A percentile compares a stretch with the other conserved stretches of the same genome.
Evolutionary conservation across 2,888 invertebrate species (phyloP).

Genomic region (Microctonus aethiopoides): DNA sequence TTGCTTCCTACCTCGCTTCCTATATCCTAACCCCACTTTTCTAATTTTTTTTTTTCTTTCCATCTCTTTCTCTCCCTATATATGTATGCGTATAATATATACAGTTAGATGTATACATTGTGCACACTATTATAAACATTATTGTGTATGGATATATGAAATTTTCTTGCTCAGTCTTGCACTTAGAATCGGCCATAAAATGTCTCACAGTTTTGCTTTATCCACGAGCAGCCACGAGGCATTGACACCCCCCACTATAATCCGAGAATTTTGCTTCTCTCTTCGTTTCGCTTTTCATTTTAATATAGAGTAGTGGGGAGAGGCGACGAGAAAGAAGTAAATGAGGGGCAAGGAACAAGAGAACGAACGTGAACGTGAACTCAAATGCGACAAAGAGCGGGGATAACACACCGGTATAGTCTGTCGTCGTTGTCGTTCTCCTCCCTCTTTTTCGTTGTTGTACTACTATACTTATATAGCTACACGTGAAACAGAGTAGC

Average conservation of each 20-base stretch:
- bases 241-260: slow-evolving; percentile 15
- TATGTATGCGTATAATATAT: neutral
- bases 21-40: slow-evolving; percentile 42
- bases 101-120: neutral
- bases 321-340: no score
- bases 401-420: slow-evolving; percentile 12
- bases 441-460: neutral
- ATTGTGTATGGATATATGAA: no score
- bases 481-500: slow-evolving; percentile 28
- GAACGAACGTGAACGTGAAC: neutral
- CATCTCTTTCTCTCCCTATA: neutral
- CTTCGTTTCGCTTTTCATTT: slow-evolving; percentile 32
- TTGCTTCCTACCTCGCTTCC: slow-evolving; percentile 37
- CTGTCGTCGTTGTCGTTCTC: neutral
- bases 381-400: slow-evolving; percentile 29
- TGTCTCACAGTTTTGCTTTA: slow-evolving; percentile 9
- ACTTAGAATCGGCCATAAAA: slow-evolving; percentile 38
- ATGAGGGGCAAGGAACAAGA: no score
- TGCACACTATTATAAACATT: slow-evolving; percentile 4
- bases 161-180: slow-evolving; percentile 29
- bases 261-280: slow-evolving; percentile 35
- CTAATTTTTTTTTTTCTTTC: no score
- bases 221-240: slow-evolving; percentile 5
- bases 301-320: slow-evolving; percentile 18
- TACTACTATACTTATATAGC: neutral